Evolutionary conservation across 1,140 invertebrate species (phyloP), one percentile per base, ranked within the genome.

Genomic region (Potamilus streckersoni): DNA sequence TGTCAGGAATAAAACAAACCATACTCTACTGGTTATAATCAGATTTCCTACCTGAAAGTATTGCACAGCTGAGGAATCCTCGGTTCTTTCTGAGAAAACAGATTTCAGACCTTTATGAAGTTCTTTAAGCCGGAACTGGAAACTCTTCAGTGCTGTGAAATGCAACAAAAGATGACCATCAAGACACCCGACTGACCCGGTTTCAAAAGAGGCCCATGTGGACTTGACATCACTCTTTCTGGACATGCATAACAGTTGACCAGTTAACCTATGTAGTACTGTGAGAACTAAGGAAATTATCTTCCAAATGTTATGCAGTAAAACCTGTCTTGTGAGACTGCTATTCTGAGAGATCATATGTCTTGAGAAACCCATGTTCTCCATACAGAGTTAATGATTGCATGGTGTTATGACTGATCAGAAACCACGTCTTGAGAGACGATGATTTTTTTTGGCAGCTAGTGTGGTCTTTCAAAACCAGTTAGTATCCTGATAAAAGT

Each of bases 51-150:
- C 92, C 90, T 93, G 93, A 82, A 93, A 99, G 92, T 99, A 99
- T 89, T 99, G 97, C 88, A 96, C 95, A 56, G 97, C 97, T 23
- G 97, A 98, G 0, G 97, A 96, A 85, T 98, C 96, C 88, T 99
- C 98, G 31, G 98, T 99, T 88, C 98, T 92, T 79, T 97, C 95
- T n/a, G 95, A 95, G 90, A 99, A 99, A 71, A 97, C 94, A 27
- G 89, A 90, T 56, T 81, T 84, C 73, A 83, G 78, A 58, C 84
- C 81, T 69, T 79, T 74, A 74, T 75, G 83, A 49, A 85, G 68
- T 61, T 85, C 79, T 66, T 85, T 84, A 56, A 89, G 69, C 38
- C 80, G 74, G 59, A 82, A 82, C 64, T 82, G 82, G 76, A 87
- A 87, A 38, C 81, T 69, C 70, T 83, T 86, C 80, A 87, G 82